Evolutionary conservation across 92 coral and sea anemone genomes (phyloP).

Genomic region (Zoanthus gigantus): DNA sequence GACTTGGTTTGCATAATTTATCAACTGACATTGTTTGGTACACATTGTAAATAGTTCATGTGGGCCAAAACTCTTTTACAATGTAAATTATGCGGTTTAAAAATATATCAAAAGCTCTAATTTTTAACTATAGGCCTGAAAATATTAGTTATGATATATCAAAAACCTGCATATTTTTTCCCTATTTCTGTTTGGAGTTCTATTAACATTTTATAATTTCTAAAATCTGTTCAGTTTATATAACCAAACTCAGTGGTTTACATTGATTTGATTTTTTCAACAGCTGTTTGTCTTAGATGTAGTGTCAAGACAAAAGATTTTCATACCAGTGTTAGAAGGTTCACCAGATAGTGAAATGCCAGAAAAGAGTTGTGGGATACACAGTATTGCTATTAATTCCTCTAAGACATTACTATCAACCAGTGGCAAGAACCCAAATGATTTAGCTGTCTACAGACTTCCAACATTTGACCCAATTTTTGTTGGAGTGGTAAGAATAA

Average conservation of each 20-base stretch:
- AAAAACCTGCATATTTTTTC: too few relatives aligned
- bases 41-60: constrained; percentile 31
- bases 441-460: constrained; percentile 85
- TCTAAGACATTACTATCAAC: constrained; percentile 81
- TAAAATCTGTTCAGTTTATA: too few relatives aligned
- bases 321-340: constrained; percentile 82
- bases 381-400: constrained; percentile 80
- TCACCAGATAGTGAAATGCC: constrained; percentile 70
- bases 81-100: background rate
- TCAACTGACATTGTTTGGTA: background rate
- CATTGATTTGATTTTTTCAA: background rate
- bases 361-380: constrained; percentile 87
- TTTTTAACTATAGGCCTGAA: too few relatives aligned
- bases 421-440: constrained; percentile 94
- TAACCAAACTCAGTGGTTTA: too few relatives aligned
- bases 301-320: constrained; percentile 63
- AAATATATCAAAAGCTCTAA: background rate
- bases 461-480: constrained; percentile 95
- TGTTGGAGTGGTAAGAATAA: constrained; percentile 84
- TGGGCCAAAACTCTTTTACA: background rate
- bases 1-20: background rate
- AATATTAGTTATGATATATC: too few relatives aligned
- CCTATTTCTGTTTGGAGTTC: too few relatives aligned
- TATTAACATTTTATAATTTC: too few relatives aligned
- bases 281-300: constrained; percentile 86